These are phyloP conservation scores for Drymonia ruficornis DNA, from an alignment of 2,888 invertebrate species.

Conservation along the genomic window DNA sequence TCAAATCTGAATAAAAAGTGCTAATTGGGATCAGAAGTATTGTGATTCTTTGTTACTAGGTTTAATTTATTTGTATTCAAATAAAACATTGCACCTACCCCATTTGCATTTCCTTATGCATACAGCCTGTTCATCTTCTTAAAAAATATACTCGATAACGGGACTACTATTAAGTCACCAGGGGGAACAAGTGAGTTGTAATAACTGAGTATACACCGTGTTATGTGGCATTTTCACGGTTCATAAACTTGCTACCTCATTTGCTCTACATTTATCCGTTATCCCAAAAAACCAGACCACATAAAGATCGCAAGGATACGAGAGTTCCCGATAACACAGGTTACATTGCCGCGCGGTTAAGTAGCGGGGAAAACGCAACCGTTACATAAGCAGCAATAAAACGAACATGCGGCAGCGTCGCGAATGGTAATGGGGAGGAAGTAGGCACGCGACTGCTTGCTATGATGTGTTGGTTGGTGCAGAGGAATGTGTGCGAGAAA, in stretches of 20 bases:
- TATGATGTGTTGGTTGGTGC: constrained; percentile 17
- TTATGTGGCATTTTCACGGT: no score
- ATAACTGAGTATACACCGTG: no score
- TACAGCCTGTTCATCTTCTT: no score
- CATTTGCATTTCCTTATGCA: no score
- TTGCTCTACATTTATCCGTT: background rate
- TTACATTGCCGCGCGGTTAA: constrained; percentile 21
- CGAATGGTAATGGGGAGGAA: constrained; percentile 50
- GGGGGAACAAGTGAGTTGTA: no score
- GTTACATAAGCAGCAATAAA: constrained; percentile 43
- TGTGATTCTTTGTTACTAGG: no score
- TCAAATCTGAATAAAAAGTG: constrained; percentile 12
- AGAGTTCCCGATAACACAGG: constrained; percentile 10
- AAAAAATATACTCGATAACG: no score
- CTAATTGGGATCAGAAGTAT: no score
- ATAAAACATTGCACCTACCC: no score
- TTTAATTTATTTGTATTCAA: no score
- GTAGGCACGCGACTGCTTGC: constrained; percentile 19
- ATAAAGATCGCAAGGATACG: background rate
- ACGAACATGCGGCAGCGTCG: constrained; percentile 12
- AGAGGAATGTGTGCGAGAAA: constrained; percentile 3
- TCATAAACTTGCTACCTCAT: no score
- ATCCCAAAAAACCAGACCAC: background rate
- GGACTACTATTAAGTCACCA: no score
- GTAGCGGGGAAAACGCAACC: constrained; percentile 24